Percentiles rank a stretch among this genome's conserved stretches.
These are phyloP conservation scores for Sphecodes monilicornis DNA, from an alignment of 2,888 invertebrate species.

Conservation along the genomic window DNA sequence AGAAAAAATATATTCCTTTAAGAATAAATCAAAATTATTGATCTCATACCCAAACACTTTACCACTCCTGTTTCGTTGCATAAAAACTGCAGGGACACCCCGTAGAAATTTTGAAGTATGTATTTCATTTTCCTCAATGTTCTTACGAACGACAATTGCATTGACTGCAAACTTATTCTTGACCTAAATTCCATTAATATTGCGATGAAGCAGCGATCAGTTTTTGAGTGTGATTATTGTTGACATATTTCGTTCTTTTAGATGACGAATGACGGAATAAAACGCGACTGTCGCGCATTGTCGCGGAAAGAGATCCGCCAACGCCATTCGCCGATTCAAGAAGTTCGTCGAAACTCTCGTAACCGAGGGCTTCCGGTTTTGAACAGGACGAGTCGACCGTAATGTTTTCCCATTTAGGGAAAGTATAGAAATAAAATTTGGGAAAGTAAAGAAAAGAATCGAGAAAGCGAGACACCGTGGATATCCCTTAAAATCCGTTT, in stretches of 20 bases:
- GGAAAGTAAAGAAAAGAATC: slow-evolving; percentile 55
- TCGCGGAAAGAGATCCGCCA: background rate
- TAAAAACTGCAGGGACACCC: no score
- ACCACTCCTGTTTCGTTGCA: no score
- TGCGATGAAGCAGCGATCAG: background rate
- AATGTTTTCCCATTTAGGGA: slow-evolving; percentile 74
- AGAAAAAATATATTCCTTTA: no score
- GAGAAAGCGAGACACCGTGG: slow-evolving; percentile 29
- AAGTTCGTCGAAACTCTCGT: slow-evolving; percentile 71
- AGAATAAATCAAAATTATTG: no score
- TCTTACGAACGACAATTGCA: no score
- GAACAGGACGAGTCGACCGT: slow-evolving; percentile 27
- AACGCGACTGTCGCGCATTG: background rate
- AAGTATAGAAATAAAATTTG: slow-evolving; percentile 59
- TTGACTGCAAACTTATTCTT: no score
- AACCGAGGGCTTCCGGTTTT: slow-evolving; percentile 36
- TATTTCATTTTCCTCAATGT: no score
- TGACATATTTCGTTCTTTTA: background rate
- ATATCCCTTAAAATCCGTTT: slow-evolving; percentile 55
- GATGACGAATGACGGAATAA: background rate
- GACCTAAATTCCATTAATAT: background rate
- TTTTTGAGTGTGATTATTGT: no score
- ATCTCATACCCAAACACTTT: no score
- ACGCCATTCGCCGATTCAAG: slow-evolving; percentile 67
- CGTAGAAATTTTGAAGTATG: no score